Conservation (phyloP, 2,113 vertebrate genomes). For the Ceyx melanurus region DNA sequence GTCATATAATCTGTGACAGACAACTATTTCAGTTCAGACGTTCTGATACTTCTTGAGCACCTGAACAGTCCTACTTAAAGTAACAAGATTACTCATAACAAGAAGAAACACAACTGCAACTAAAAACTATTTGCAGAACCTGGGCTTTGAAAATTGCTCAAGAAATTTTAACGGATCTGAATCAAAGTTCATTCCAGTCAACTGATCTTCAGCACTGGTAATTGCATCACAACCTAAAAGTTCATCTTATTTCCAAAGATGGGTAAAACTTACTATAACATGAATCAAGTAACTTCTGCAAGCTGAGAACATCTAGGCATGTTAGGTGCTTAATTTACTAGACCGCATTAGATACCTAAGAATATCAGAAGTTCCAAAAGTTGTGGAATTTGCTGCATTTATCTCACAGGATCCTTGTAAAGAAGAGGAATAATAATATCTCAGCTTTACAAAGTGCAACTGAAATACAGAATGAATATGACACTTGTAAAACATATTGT, state of each 20-base stretch:
- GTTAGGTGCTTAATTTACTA: not conserved
- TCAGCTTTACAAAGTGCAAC: not conserved
- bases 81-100: not conserved
- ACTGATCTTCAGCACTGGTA: not conserved
- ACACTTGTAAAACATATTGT: not conserved
- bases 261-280: not conserved
- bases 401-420: not conserved
- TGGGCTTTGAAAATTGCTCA: not conserved
- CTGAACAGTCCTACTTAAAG: not conserved
- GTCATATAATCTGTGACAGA: not conserved
- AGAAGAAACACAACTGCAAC: not conserved
- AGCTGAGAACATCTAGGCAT: not conserved
- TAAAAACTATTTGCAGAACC: not conserved
- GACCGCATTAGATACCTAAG: not conserved
- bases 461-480: not conserved
- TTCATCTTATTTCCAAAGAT: not conserved
- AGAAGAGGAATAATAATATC: not conserved
- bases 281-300: not conserved
- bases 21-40: not conserved
- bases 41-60: not conserved
- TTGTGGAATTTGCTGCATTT: not conserved
- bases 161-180: not conserved
- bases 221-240: not conserved
- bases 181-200: not conserved
- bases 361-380: not conserved